These are phyloP conservation scores for Muscina levida DNA, from an alignment of 2,888 invertebrate species.

Conservation along the genomic window DNA sequence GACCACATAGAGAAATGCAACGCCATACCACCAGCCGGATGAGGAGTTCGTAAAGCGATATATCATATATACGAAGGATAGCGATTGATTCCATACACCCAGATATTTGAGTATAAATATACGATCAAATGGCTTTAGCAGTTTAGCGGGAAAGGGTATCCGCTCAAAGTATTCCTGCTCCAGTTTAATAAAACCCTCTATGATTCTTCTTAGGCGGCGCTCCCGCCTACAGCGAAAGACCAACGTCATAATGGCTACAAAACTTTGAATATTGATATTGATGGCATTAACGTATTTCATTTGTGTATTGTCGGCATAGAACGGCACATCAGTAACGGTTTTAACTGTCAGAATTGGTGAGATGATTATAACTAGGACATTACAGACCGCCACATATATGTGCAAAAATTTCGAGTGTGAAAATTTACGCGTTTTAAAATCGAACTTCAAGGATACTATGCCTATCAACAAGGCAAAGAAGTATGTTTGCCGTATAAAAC, in stretches of 20 bases:
- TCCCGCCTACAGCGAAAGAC: slow-evolving; percentile 29
- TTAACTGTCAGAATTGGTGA: slow-evolving; percentile 12
- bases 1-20: slow-evolving; percentile 20
- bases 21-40: slow-evolving; percentile 43
- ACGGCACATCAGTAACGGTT: neutral
- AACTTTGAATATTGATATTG: slow-evolving; percentile 39
- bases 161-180: slow-evolving; percentile 48
- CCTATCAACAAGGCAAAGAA: slow-evolving; percentile 38
- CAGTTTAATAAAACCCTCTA: slow-evolving; percentile 33
- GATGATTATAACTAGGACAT: neutral
- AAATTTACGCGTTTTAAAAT: slow-evolving; percentile 42
- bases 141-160: slow-evolving; percentile 7
- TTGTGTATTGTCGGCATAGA: slow-evolving; percentile 44
- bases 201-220: slow-evolving; percentile 18
- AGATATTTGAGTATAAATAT: slow-evolving; percentile 34
- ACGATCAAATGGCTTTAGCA: slow-evolving; percentile 8
- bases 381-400: neutral
- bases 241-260: slow-evolving; percentile 11
- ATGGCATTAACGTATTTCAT: slow-evolving; percentile 47
- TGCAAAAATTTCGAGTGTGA: neutral
- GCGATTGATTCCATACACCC: slow-evolving; percentile 18
- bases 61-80: neutral
- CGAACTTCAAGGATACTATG: slow-evolving; percentile 38
- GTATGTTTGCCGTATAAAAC: slow-evolving; percentile 29
- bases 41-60: slow-evolving; percentile 5